Base-by-base conservation (phyloP, 2,888 invertebrate species). In the Busseola fusca region DNA sequence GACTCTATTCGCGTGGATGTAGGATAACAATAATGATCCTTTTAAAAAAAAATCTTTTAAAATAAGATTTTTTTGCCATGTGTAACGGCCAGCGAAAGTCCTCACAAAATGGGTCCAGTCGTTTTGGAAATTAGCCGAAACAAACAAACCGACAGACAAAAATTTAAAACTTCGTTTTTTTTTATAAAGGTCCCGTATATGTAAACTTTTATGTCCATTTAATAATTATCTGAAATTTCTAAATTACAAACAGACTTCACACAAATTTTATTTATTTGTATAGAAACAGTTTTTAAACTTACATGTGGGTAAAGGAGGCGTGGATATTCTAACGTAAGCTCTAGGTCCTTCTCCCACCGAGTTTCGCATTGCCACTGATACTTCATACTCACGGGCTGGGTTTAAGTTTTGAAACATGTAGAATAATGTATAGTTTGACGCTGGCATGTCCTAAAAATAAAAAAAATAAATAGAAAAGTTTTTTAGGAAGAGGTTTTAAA, bases 281-380 rank as follows among this genome's bases (percentile, higher is more conserved):
- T 21, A 48, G 21, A 48, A 21, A 9, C 16, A 14, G 21, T 48
- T 25, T 48, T 72, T 16, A 14, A 56, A 88, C 94, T 91, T 94
- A 97, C 97, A 96, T 84, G 96, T 96, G 57, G 97, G 96, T 90
- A 97, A 96, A 14, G 97, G 96, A 3, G 97, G 97, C 0, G 98
- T 98, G 9, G 96, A 96, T 21, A 98, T 96, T 67, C 94, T 94
- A 16, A 96, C 96, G 67, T 94, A 94, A 1, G 97, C 97, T 9
- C 96, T 92, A 0, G 98, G 98, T 4, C 98, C 98, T 85, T 97
- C 97, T 4, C 98, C 98, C 45, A 97, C 96, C 3, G 96, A 96
- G 88, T 98, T 98, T 80, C 97, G 96, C 97, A 98, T 98, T 4
- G 97, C 96, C 34, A 98, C 96, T 21, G 97, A 97, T n/a, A 98